Evolutionary conservation across 2,113 vertebrate genomes (phyloP), one percentile per base, ranked within the genome.

Genomic region (Falcunculus frontatus): DNA sequence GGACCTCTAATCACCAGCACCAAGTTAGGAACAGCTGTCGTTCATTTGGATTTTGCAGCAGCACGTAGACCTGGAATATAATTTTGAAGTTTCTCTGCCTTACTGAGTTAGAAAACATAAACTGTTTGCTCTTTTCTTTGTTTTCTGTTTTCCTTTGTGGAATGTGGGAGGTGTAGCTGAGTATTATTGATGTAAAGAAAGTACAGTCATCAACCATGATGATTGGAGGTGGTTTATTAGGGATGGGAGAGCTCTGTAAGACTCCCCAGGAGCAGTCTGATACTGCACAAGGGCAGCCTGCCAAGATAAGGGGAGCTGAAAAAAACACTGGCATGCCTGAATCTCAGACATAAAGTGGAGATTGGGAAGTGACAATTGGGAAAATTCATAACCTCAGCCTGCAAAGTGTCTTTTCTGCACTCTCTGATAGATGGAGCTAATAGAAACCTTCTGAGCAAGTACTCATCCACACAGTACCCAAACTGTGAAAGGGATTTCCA

Each of bases 11-110:
- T 67, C 65, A 49, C 84, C 62, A 96, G 63, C 94, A 91, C 74
- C 49, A 63, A 79, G 91, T 95, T 60, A 78, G 72, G 56, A 95
- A 37, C 49, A 91, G 72, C 72, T 94, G 69, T 67, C 39, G 5
- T 92, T 97, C 87, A 93, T 94, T 88, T 96, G 87, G 95, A 79
- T 95, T 96, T 92, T 17, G 15, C 84, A 83, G 81, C 49, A 96
- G 84, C 72, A 70, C 46, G 81, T 26, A 70, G 39, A 84, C 44
- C 78, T 94, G 60, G 76, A 88, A 89, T 92, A 74, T 74, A 60
- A 94, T 68, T 93, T 72, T 88, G 37, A 87, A 90, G 83, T 78
- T 88, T 68, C 35, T 92, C 69, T 82, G 56, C 69, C 25, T 57
- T 60, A 68, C 56, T 87, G 41, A 42, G 41, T 63, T 85, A 59